A percentile compares a stretch with the other conserved stretches of the same genome.
Conservation (phyloP, 2,888 invertebrate genomes). For the Petrolisthes manimaculis region DNA sequence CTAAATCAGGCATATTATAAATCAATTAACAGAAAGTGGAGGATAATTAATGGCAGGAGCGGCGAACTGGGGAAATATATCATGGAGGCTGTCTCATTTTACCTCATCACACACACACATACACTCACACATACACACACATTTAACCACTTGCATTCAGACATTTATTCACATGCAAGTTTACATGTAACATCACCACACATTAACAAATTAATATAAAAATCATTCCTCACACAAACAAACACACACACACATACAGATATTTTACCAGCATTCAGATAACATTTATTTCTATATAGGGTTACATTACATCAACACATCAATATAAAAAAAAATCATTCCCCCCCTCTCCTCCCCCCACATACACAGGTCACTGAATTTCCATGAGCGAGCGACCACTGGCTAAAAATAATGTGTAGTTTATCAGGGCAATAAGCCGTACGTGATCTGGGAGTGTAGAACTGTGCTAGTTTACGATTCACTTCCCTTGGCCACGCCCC, state of each 20-base stretch:
- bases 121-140: constrained; percentile 21
- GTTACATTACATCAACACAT: too few relatives aligned
- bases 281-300: background rate
- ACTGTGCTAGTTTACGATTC: constrained; percentile 60
- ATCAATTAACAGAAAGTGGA: too few relatives aligned
- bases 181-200: too few relatives aligned
- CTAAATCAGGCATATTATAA: too few relatives aligned
- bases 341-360: background rate
- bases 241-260: background rate
- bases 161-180: too few relatives aligned
- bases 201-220: too few relatives aligned
- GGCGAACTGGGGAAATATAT: too few relatives aligned
- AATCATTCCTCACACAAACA: background rate
- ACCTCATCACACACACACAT: background rate
- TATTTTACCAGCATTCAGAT: background rate
- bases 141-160: too few relatives aligned
- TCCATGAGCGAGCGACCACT: background rate
- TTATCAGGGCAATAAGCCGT: constrained; percentile 48
- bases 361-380: background rate
- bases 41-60: too few relatives aligned
- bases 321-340: too few relatives aligned
- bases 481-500: constrained; percentile 33
- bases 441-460: constrained; percentile 52
- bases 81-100: background rate
- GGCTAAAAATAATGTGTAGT: constrained; percentile 23